Conservation (phyloP, 2,797 vertebrate species). For the Dendrocincla tyrannina region DNA sequence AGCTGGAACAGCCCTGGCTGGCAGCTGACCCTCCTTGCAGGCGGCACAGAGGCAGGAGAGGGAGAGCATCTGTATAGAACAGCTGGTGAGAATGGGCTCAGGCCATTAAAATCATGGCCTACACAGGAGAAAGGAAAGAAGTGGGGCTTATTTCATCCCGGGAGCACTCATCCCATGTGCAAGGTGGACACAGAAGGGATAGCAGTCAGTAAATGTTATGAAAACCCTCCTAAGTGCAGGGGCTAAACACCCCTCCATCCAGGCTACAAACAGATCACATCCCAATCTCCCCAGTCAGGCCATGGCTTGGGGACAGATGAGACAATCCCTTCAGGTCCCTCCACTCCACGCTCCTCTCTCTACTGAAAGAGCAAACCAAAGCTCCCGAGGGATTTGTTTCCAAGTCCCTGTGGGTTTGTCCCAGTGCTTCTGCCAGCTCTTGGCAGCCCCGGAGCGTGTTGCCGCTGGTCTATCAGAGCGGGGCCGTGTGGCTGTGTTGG, state of each 20-base stretch:
- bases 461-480: fast-evolving
- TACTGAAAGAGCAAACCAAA: not conserved
- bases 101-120: not conserved
- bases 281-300: not conserved
- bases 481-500: fast-evolving
- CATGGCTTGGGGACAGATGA: fast-evolving
- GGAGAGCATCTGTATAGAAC: fast-evolving
- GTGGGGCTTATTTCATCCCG: not conserved
- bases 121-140: not conserved
- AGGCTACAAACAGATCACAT: not conserved
- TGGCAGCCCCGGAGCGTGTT: not conserved
- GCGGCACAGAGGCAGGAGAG: not conserved
- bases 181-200: not conserved
- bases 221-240: not conserved
- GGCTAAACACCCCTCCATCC: fast-evolving
- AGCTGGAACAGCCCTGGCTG: not conserved
- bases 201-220: not conserved
- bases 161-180: fast-evolving
- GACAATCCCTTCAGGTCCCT: not conserved
- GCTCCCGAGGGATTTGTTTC: not conserved
- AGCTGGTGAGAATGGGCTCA: not conserved
- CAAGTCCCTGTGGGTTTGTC: not conserved
- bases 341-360: not conserved
- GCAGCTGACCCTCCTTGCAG: not conserved
- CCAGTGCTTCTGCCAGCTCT: not conserved